Base-by-base conservation (phyloP, 2,113 vertebrate genomes). In the Lamprotornis superbus region DNA sequence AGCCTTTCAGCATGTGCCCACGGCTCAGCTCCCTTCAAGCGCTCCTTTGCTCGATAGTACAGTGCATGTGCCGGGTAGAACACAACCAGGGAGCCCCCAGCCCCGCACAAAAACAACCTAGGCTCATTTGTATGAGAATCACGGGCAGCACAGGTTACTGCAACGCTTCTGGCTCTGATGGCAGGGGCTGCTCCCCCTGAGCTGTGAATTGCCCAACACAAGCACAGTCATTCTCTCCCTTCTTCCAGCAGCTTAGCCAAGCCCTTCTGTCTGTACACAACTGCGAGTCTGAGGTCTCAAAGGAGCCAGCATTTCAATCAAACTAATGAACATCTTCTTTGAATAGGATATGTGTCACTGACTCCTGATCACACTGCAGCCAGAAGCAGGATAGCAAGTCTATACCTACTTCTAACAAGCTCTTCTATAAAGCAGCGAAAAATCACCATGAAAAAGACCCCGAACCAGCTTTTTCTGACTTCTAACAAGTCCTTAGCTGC, bases 41-140 rank as follows among this genome's bases (percentile, higher is more conserved):
- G 15, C 49, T 81, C 39, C 0, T 37, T 50, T 49, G 73, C 87
- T 57, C 21, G 21, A 40, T 0, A 21, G n/a, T 1, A 12, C 50
- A 14, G 47, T 1, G 22, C 50, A 13, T 37, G 83, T 18, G 22
- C 71, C 40, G 53, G 46, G 20, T 44, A 9, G 44, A 87, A 59
- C 46, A 64, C 42, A 10, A 25, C 2, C 27, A 9, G 61, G 5
- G 59, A 89, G 53, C 15, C 56, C 57, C 35, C 7, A 81, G 64
- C 33, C 44, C 69, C 1, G 57, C 74, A 39, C 81, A 82, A 75
- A 73, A 49, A 12, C 61, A 67, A 8, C 25, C 46, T 28, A 5
- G 39, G 70, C 67, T 91, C 68, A 59, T 96, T 91, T 39, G 84
- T 85, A 94, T 55, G 35, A 57, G 83, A 35, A 57, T 76, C 84